Conservation (phyloP, 2,888 invertebrate genomes). For the Parnassius apollo region DNA sequence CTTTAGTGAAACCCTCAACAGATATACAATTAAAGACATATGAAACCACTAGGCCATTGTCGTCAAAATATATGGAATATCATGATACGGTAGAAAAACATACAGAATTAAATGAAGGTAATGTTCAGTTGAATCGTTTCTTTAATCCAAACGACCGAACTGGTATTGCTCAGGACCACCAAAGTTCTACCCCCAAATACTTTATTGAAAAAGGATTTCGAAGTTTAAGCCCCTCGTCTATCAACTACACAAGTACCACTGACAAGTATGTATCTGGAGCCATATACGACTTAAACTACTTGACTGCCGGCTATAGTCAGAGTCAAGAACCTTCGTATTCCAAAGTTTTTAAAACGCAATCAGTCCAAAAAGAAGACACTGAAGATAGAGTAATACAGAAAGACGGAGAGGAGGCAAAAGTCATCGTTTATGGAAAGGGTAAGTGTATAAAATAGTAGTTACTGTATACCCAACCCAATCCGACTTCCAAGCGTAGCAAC, state of each 20-base stretch:
- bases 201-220: constrained; percentile 43
- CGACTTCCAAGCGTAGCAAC: too few species aligned
- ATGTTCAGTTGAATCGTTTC: constrained; percentile 5
- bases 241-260: constrained; percentile 34
- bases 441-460: constrained; percentile 24
- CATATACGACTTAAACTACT: constrained; percentile 54
- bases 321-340: constrained; percentile 64
- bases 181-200: constrained; percentile 44
- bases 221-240: constrained; percentile 30
- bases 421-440: constrained; percentile 78
- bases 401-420: constrained; percentile 79
- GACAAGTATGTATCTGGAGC: constrained; percentile 47
- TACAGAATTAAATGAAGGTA: constrained; percentile 6
- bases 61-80: too few species aligned
- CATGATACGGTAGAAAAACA: background rate
- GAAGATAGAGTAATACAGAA: constrained; percentile 76
- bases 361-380: constrained; percentile 58
- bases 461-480: too few species aligned
- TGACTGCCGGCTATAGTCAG: constrained; percentile 54
- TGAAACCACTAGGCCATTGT: too few species aligned
- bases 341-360: constrained; percentile 33
- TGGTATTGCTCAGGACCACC: constrained; percentile 21
- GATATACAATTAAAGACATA: constrained; percentile 1
- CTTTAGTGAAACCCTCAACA: constrained; percentile 20
- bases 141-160: constrained; percentile 16